A percentile compares a stretch with the other conserved stretches of the same genome.
Conservation (phyloP, 2,797 vertebrate genomes). For the Xenentodon cancila region DNA sequence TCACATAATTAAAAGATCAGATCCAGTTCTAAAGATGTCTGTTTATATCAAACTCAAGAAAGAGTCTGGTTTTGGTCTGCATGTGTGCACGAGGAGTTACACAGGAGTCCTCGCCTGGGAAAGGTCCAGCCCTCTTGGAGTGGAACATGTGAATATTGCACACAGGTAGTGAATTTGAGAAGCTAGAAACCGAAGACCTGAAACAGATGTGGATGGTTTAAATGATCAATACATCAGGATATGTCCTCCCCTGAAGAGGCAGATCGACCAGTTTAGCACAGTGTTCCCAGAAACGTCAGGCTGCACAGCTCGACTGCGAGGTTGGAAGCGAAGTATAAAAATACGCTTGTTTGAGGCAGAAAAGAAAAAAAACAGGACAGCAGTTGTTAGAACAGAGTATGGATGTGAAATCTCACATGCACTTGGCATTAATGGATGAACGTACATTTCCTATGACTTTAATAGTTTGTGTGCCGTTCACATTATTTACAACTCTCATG, state of each 20-base stretch:
- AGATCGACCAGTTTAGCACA: too few relatives aligned
- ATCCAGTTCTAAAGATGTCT: too few relatives aligned
- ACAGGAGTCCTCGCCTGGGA: background rate
- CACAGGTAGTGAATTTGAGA: too few relatives aligned
- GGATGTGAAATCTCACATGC: conserved; percentile 73
- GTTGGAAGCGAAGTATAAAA: conserved; percentile 10
- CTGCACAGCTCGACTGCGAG: background rate
- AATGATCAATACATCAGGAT: background rate
- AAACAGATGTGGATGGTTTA: background rate
- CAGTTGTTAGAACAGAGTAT: conserved; percentile 55
- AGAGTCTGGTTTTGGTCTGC: background rate
- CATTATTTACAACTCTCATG: conserved; percentile 12
- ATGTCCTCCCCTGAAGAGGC: background rate
- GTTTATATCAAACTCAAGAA: background rate
- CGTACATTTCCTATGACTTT: conserved; percentile 30
- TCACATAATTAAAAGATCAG: too few relatives aligned
- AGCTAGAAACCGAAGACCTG: background rate
- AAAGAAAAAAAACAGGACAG: conserved; percentile 16
- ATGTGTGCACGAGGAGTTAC: background rate
- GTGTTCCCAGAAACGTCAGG: background rate
- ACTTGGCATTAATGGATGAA: conserved; percentile 49
- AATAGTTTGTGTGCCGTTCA: conserved; percentile 22
- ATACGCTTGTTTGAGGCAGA: conserved; percentile 8
- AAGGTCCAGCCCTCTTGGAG: background rate
- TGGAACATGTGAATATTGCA: too few relatives aligned